phyloP scores from a whole-genome alignment of 2,888 invertebrate genomes.

The Lycophotia porphyrea region DNA sequence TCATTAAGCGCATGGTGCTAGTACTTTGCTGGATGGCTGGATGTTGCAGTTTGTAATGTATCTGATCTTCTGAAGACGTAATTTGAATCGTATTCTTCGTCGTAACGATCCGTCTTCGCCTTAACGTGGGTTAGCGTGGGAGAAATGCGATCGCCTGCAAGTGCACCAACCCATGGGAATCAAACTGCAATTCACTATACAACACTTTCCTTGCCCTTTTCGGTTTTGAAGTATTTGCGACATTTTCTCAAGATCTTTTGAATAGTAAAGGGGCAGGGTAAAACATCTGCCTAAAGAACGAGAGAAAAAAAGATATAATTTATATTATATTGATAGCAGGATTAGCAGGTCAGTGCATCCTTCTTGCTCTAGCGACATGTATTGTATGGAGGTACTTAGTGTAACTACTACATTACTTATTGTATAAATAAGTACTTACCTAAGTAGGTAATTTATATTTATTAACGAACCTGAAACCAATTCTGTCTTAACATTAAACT shows the following conservation, averaged over 20 bases:
- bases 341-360: no score
- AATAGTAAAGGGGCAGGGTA: not conserved
- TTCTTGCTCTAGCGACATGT: no score
- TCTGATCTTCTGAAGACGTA: not conserved
- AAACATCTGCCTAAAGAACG: not conserved
- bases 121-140: conserved; percentile 61
- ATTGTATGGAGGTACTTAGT: no score
- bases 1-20: not conserved
- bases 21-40: not conserved
- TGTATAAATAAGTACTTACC: not conserved
- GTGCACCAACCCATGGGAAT: conserved; percentile 58
- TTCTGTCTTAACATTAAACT: not conserved
- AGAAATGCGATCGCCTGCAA: conserved; percentile 44
- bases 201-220: conserved; percentile 34
- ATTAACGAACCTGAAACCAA: not conserved
- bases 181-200: conserved; percentile 16
- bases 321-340: not conserved
- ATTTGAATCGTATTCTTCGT: not conserved
- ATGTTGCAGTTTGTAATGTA: not conserved
- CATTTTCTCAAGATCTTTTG: not conserved
- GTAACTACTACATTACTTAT: not conserved
- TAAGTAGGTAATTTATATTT: not conserved
- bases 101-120: conserved; percentile 29
- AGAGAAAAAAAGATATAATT: not conserved
- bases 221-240: not conserved